A percentile compares a stretch with the other conserved stretches of the same genome.
phyloP scores from a whole-genome alignment of 2,797 vertebrate genomes.

The Chiloscyllium punctatum region DNA sequence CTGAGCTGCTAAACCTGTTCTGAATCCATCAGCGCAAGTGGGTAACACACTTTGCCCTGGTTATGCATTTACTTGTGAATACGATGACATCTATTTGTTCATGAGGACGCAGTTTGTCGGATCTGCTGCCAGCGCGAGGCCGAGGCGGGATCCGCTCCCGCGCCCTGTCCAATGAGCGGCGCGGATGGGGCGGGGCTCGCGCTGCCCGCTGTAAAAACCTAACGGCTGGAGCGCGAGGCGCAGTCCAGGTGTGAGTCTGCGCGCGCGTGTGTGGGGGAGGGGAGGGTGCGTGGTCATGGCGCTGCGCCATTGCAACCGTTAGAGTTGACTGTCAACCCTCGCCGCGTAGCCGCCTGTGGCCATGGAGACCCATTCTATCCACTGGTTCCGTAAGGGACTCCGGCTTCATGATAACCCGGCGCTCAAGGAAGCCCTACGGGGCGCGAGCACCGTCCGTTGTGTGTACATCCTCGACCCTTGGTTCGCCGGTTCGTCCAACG shows the following conservation, averaged over 20 bases:
- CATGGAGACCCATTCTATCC: slow-evolving; percentile 53
- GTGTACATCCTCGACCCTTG: slow-evolving; percentile 71
- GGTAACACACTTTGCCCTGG: no score
- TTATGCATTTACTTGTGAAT: no score
- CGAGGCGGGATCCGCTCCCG: background rate
- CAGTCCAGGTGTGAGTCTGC: background rate
- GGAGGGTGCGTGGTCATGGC: background rate
- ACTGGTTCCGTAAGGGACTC: slow-evolving; percentile 71
- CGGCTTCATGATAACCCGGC: slow-evolving; percentile 69
- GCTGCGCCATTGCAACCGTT: background rate
- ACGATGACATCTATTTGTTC: no score
- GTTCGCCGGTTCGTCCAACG: slow-evolving; percentile 69
- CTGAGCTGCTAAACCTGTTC: no score
- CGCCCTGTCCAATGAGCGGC: background rate
- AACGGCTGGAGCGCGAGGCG: background rate
- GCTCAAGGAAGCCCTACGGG: slow-evolving; percentile 57
- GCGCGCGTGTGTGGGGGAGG: background rate
- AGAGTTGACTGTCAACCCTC: background rate
- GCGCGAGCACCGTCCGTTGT: slow-evolving; percentile 61
- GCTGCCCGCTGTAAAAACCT: background rate
- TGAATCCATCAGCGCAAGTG: no score
- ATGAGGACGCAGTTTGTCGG: no score
- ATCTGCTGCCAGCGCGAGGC: no score
- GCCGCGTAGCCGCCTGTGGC: no score
- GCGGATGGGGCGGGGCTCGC: background rate